phyloP scores from a whole-genome alignment of 2,888 invertebrate genomes.

The Nyleta sp. region DNA sequence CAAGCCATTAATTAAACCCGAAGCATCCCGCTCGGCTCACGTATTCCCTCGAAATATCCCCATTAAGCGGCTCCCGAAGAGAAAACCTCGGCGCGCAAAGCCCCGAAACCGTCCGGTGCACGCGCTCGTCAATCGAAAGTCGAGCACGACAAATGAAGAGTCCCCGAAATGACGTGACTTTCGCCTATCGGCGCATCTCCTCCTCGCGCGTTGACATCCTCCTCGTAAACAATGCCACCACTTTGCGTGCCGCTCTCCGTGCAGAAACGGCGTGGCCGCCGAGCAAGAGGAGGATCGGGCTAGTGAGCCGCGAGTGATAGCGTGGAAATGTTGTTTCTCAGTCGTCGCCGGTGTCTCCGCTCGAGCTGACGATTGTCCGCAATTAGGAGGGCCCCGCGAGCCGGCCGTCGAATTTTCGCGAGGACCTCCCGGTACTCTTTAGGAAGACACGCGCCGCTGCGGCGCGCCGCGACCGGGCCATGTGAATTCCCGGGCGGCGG shows the following conservation, averaged over 20 bases:
- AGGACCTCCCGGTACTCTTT: not conserved
- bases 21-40: no score
- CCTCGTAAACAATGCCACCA: conserved; percentile 64
- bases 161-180: conserved; percentile 47
- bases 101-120: not conserved
- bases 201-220: conserved; percentile 56
- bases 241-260: conserved; percentile 60
- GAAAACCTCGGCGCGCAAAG: no score
- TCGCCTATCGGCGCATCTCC: conserved; percentile 57
- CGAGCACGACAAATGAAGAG: conserved; percentile 46
- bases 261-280: conserved; percentile 57
- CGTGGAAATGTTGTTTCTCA: conserved; percentile 72
- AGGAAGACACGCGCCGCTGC: conserved; percentile 25
- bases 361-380: conserved; percentile 45
- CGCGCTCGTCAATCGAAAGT: conserved; percentile 44
- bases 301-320: conserved; percentile 69
- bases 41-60: no score
- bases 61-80: no score
- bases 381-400: not conserved
- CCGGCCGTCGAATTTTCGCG: no score
- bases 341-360: conserved; percentile 74
- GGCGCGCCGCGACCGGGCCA: conserved; percentile 35
- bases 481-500: conserved; percentile 41
- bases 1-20: no score
- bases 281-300: conserved; percentile 62